Percentiles rank a stretch among this genome's conserved stretches.
phyloP scores from a whole-genome alignment of 2,888 invertebrate species.

The Myopa tessellatipennis region DNA sequence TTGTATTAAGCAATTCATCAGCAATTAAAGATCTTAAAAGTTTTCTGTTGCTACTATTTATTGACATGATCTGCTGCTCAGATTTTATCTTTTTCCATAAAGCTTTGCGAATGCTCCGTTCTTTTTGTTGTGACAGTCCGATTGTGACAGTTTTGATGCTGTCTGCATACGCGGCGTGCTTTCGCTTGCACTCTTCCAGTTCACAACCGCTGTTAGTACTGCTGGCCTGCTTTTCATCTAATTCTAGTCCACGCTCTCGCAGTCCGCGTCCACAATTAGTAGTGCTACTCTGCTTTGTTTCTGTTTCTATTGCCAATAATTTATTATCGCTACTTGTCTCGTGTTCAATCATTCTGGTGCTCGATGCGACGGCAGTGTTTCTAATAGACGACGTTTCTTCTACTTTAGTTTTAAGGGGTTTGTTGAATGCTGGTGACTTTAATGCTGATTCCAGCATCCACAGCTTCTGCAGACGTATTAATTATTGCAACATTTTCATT shows the following conservation, averaged over 20 bases:
- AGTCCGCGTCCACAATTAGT: background rate
- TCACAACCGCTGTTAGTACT: background rate
- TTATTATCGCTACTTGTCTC: background rate
- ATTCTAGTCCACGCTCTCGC: too few relatives aligned
- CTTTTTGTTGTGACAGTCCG: conserved; percentile 4
- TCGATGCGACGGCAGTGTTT: background rate
- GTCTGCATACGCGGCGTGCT: background rate
- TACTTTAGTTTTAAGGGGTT: conserved; percentile 9
- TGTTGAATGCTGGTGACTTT: background rate
- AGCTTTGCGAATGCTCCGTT: background rate
- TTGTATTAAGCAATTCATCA: background rate
- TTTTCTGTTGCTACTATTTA: conserved; percentile 10
- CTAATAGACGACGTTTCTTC: background rate
- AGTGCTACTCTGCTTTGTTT: background rate
- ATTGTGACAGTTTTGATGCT: background rate
- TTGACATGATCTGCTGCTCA: background rate
- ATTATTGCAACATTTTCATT: conserved; percentile 44
- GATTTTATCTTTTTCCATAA: conserved; percentile 17
- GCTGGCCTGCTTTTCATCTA: background rate
- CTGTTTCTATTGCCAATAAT: background rate
- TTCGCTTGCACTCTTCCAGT: conserved; percentile 23
- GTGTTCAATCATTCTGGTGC: conserved; percentile 24
- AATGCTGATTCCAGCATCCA: background rate
- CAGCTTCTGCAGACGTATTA: conserved; percentile 28
- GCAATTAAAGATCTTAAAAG: background rate